These are phyloP conservation scores for Probosciger aterrimus DNA, from an alignment of 2,113 vertebrate species.

Conservation along the genomic window DNA sequence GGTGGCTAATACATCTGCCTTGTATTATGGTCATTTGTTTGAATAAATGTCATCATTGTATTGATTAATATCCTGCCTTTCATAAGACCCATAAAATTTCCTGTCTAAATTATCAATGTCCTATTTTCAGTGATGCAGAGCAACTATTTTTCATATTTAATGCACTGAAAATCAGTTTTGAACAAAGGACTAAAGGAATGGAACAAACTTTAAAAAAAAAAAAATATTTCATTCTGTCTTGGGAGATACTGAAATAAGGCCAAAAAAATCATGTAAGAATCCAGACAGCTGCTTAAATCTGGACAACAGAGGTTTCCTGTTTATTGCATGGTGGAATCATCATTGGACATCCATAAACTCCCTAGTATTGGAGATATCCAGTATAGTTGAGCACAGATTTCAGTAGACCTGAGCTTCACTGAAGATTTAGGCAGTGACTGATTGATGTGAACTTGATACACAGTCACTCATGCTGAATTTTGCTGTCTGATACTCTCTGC, in stretches of 20 bases:
- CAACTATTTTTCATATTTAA: conserved; percentile 24
- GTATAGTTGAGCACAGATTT: not conserved
- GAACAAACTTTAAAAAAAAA: not conserved
- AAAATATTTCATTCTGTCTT: not conserved
- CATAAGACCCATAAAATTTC: conserved; percentile 24
- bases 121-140: conserved; percentile 8
- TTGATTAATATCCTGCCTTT: conserved; percentile 33
- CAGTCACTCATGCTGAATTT: not conserved
- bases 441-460: not conserved
- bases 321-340: not conserved
- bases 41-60: conserved; percentile 27
- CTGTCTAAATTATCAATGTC: conserved; percentile 7
- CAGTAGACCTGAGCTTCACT: not conserved
- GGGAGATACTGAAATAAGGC: not conserved
- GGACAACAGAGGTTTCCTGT: not conserved
- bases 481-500: not conserved
- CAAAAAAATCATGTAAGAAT: not conserved
- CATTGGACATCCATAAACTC: not conserved
- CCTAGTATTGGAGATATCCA: accelerated
- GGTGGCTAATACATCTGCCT: not conserved
- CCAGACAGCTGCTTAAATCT: not conserved
- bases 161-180: not conserved
- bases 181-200: not conserved
- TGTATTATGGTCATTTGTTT: conserved; percentile 33
- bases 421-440: not conserved